phyloP scores from a whole-genome alignment of 2,113 vertebrate genomes.

The Lepus europaeus region DNA sequence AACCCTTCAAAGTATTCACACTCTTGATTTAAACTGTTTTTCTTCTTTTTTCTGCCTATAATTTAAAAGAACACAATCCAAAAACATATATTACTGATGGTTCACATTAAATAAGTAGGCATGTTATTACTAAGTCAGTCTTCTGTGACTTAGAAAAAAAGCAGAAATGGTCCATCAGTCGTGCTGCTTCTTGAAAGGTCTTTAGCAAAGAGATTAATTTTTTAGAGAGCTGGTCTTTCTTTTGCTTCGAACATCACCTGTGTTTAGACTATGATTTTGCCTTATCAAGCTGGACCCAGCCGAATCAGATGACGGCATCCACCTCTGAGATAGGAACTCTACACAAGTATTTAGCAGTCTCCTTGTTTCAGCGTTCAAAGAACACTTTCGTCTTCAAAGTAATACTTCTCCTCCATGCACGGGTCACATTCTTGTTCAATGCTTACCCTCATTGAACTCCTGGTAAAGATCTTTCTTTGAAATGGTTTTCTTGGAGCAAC shows the following conservation, averaged over 20 bases:
- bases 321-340: constrained; percentile 65
- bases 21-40: constrained; percentile 51
- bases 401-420: constrained; percentile 87
- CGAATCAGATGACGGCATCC: constrained; percentile 54
- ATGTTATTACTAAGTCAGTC: constrained; percentile 48
- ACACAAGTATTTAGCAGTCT: constrained; percentile 63
- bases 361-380: constrained; percentile 88
- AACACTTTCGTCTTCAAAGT: constrained; percentile 94
- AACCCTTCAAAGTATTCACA: constrained; percentile 56
- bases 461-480: constrained; percentile 92
- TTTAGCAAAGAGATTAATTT: constrained; percentile 71
- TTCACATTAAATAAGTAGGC: constrained; percentile 40
- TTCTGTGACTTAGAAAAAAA: background rate
- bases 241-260: constrained; percentile 67
- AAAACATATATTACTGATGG: constrained; percentile 57
- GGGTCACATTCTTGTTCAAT: constrained; percentile 85
- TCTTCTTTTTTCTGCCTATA: constrained; percentile 45
- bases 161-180: background rate
- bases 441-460: constrained; percentile 89
- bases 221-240: background rate
- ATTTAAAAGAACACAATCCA: constrained; percentile 64
- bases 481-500: constrained; percentile 89
- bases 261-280: constrained; percentile 71
- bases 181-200: constrained; percentile 40
- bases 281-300: constrained; percentile 55